A percentile compares a stretch with the other conserved stretches of the same genome.
These are phyloP conservation scores for Drosophila lacertosa DNA, from an alignment of 1,140 invertebrate species.

Conservation along the genomic window DNA sequence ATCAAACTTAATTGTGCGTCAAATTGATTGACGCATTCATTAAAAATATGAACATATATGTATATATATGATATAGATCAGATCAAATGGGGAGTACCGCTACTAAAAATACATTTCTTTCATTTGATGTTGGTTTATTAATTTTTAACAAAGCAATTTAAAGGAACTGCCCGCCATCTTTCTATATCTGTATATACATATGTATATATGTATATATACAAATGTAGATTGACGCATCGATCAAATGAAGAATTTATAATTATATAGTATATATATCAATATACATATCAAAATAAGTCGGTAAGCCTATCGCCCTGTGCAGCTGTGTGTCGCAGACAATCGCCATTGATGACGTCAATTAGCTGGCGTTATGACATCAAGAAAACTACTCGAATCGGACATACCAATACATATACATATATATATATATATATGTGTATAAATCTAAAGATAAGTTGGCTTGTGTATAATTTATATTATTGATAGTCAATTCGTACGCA, in stretches of 20 bases:
- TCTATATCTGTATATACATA: neutral
- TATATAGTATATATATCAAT: too few relatives aligned
- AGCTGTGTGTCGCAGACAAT: constrained; percentile 13
- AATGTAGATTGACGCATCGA: too few relatives aligned
- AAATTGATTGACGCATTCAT: too few relatives aligned
- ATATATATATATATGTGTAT: constrained; percentile 3
- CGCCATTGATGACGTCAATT: constrained; percentile 63
- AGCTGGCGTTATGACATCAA: constrained; percentile 62
- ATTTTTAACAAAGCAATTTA: too few relatives aligned
- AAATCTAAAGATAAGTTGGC: constrained; percentile 25
- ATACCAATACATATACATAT: constrained; percentile 42
- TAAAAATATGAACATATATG: too few relatives aligned
- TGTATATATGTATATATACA: neutral
- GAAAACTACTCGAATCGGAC: constrained; percentile 29
- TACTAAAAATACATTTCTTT: too few relatives aligned
- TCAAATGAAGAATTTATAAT: too few relatives aligned
- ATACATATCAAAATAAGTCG: neutral
- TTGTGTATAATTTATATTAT: constrained; percentile 63
- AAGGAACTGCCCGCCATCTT: neutral
- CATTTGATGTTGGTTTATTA: too few relatives aligned
- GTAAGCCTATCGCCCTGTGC: too few relatives aligned
- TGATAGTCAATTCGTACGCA: constrained; percentile 51
- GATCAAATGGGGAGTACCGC: neutral
- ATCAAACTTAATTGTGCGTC: too few relatives aligned
- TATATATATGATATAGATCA: too few relatives aligned